Evolutionary conservation across 2,113 vertebrate genomes (phyloP).

Genomic region (Atrichornis clamosus): DNA sequence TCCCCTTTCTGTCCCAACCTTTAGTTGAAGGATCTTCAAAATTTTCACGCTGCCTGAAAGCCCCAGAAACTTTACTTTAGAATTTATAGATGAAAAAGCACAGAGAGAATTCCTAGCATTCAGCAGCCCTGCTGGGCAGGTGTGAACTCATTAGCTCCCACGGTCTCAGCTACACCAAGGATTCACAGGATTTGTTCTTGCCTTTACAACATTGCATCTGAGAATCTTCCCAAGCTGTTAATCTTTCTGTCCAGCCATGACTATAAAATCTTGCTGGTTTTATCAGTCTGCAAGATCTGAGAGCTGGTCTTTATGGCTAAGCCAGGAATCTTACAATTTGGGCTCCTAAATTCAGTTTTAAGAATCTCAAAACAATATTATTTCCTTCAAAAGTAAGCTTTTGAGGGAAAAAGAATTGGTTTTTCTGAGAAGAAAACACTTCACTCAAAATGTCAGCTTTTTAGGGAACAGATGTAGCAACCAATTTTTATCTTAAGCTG

Average conservation of each 20-base stretch:
- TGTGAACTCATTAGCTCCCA: background rate
- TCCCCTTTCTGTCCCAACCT: background rate
- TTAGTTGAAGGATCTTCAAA: background rate
- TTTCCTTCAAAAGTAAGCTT: background rate
- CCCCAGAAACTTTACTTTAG: background rate
- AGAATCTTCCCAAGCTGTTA: background rate
- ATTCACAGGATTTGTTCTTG: background rate
- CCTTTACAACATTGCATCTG: background rate
- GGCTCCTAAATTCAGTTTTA: background rate
- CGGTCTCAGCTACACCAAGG: background rate
- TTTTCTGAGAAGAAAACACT: background rate
- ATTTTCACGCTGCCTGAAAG: background rate
- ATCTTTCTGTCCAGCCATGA: background rate
- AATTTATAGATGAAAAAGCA: background rate
- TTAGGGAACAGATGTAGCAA: background rate
- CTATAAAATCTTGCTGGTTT: background rate
- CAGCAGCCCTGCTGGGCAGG: background rate
- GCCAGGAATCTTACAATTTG: background rate
- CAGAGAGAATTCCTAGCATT: background rate
- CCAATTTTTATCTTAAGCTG: background rate
- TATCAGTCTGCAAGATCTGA: background rate
- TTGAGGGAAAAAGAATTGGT: background rate
- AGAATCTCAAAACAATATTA: background rate
- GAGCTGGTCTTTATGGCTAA: background rate
- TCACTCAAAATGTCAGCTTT: background rate